Base-by-base conservation (phyloP, 2,888 invertebrate genomes). In the Clostera curtula region DNA sequence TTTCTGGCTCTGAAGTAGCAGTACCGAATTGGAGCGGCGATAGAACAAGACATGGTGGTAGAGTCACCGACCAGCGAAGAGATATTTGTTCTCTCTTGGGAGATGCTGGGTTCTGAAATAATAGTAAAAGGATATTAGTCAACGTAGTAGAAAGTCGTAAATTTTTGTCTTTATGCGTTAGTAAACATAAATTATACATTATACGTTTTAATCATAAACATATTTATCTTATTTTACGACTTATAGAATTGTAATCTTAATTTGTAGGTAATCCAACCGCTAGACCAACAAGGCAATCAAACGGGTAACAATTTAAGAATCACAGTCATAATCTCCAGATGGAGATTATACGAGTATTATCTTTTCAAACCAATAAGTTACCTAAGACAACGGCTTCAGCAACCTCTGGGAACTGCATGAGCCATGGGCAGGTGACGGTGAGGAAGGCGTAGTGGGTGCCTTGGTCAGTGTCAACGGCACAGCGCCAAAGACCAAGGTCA, bases 401-500 rank as follows among this genome's bases (percentile, higher is more conserved):
- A 3, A 25, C 19, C 2, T 24, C 59, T 2, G 64, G 51, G 17
- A 59, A 55, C 8, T 38, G 32, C 34, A 66, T 49, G 2, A 56
- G 46, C 56, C 56, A 64, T 0, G 67, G 64, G 12, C 57, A 57
- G 4, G 58, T 34, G 1, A 72, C 66, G 1, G 34, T 37, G n/a
- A 79, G 34, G 58, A 76, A 79, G 2, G 69, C 79, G 27, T 63
- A 76, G 54, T 64, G 59, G 2, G 46, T 56, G 3, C 64, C 60
- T 1, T 34, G 31, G 0, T 49, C 48, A 0, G 77, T 74, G 13
- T 70, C 58, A n/a, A 83, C 35, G 11, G 58, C 68, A 22, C 82
- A 83, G 9, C 82, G 67, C 82, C 82, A 82, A 10, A 71, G 29
- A 0, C 82, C 82, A 7, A 64, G 31, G 34, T 79, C 75, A 0